Percentiles rank a stretch among this genome's conserved stretches.
These are phyloP conservation scores for Mormyrops boulengeri DNA, from an alignment of 2,797 vertebrate genomes.

Conservation along the genomic window DNA sequence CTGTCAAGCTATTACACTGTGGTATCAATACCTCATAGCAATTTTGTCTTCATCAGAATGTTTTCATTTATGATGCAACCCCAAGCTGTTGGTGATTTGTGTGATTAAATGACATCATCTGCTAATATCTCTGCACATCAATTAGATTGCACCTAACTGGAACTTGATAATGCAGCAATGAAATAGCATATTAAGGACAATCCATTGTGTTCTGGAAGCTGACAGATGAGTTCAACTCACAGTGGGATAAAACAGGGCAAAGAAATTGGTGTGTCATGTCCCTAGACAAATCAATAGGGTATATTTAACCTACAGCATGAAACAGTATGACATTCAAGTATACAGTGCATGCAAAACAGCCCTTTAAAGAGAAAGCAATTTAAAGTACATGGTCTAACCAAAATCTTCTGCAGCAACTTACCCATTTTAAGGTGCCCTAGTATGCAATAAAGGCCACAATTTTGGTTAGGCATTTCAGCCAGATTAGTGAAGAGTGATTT, in stretches of 20 bases:
- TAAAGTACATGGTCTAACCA: not conserved
- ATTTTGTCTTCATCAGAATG: constrained; percentile 51
- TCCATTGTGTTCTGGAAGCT: constrained; percentile 20
- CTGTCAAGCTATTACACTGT: constrained; percentile 49
- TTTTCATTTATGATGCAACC: constrained; percentile 54
- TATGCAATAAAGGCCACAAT: not conserved
- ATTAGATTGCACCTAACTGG: constrained; percentile 39
- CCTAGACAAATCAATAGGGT: constrained; percentile 5
- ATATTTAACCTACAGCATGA: constrained; percentile 7
- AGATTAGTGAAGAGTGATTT: not conserved
- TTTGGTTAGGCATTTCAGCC: not conserved
- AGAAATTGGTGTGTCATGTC: not conserved
- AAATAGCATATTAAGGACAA: constrained; percentile 16
- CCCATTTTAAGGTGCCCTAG: not conserved
- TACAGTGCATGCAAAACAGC: not conserved
- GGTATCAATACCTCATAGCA: constrained; percentile 52
- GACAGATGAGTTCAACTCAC: constrained; percentile 20
- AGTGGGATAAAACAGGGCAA: not conserved
- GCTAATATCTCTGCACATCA: constrained; percentile 55
- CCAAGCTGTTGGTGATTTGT: constrained; percentile 38
- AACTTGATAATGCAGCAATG: constrained; percentile 31
- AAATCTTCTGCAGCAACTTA: not conserved
- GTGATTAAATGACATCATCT: constrained; percentile 51
- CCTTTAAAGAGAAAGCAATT: not conserved
- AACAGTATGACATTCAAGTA: not conserved